phyloP scores from a whole-genome alignment of 2,797 vertebrate genomes.

The Macroramphosus scolopax region DNA sequence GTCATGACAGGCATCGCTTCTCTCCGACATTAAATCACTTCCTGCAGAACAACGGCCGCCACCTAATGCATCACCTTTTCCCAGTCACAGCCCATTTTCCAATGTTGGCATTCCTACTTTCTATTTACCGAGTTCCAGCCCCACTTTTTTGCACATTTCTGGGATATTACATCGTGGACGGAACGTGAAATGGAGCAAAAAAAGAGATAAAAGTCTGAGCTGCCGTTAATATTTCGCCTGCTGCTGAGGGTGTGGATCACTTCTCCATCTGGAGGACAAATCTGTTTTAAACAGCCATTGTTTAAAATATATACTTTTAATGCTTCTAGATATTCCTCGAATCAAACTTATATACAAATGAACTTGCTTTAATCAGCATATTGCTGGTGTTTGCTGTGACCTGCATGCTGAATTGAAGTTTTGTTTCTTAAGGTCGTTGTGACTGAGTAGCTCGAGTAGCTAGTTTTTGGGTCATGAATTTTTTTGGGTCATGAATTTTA shows the following conservation, averaged over 20 bases:
- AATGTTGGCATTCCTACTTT: conserved; percentile 26
- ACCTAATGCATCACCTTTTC: conserved; percentile 63
- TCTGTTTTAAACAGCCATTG: not conserved
- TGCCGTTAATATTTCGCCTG: conserved; percentile 17
- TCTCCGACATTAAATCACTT: conserved; percentile 55
- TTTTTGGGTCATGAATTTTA: too few species aligned
- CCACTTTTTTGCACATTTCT: conserved; percentile 8
- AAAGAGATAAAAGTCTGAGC: conserved; percentile 30
- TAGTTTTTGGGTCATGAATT: too few species aligned
- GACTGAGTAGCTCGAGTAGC: too few species aligned
- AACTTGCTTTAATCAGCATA: too few species aligned
- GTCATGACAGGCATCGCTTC: conserved; percentile 29
- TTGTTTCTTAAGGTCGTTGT: too few species aligned
- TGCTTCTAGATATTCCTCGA: too few species aligned
- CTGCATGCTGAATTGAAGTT: too few species aligned
- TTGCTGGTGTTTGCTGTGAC: too few species aligned
- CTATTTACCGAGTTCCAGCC: conserved; percentile 9
- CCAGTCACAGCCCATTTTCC: conserved; percentile 37
- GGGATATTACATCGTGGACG: conserved; percentile 20
- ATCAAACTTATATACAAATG: too few species aligned
- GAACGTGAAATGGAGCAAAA: conserved; percentile 32
- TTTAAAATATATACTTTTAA: too few species aligned
- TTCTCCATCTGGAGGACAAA: conserved; percentile 12
- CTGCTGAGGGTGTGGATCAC: conserved; percentile 33
- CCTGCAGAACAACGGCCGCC: conserved; percentile 47